Conservation (phyloP, 2,888 invertebrate species). For the Eucera pruinosa region DNA sequence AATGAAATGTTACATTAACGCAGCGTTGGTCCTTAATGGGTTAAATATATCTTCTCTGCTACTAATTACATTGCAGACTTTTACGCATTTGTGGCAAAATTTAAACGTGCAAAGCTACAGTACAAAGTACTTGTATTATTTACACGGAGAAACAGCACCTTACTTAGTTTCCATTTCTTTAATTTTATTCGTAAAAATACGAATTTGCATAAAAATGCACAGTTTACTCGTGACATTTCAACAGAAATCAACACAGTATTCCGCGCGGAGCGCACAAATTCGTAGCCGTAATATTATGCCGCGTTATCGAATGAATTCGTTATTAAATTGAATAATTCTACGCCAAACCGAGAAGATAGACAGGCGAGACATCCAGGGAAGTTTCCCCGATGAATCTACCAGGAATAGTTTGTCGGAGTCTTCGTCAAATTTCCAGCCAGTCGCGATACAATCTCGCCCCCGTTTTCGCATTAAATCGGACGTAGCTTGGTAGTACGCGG, state of each 20-base stretch:
- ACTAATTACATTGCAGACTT: too few species aligned
- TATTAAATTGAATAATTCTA: constrained; percentile 57
- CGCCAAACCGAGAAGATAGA: constrained; percentile 19
- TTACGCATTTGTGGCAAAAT: too few species aligned
- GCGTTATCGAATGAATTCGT: constrained; percentile 58
- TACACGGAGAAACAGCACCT: too few species aligned
- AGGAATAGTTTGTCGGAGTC: constrained; percentile 43
- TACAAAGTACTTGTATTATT: too few species aligned
- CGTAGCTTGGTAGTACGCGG: background rate
- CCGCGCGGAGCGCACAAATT: background rate
- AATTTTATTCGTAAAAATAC: too few species aligned
- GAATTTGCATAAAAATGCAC: background rate
- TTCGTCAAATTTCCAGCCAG: constrained; percentile 55
- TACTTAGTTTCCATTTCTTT: too few species aligned
- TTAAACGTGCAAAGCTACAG: too few species aligned
- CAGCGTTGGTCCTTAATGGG: too few species aligned
- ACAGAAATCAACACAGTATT: background rate
- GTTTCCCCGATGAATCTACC: constrained; percentile 57
- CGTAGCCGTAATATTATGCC: background rate
- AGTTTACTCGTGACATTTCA: background rate
- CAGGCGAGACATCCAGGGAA: constrained; percentile 37
- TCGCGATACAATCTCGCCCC: constrained; percentile 12
- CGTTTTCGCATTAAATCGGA: constrained; percentile 35
- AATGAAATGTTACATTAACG: too few species aligned
- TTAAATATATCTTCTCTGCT: too few species aligned